Conservation (phyloP, 2,888 invertebrate genomes). For the Vandiemenella viatica region DNA sequence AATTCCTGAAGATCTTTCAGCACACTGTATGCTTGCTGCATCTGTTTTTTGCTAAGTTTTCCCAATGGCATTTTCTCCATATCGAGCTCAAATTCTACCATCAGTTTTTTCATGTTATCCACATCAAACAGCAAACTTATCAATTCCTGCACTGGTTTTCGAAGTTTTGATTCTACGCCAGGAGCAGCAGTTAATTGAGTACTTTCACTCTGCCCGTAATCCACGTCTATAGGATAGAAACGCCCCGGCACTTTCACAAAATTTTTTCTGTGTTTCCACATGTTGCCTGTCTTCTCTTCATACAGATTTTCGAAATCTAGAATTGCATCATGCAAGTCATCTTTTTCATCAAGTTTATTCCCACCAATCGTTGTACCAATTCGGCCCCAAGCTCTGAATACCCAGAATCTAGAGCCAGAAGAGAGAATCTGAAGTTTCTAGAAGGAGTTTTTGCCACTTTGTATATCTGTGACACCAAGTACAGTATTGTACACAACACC, state of each 20-base stretch:
- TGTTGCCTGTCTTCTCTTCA: conserved; percentile 70
- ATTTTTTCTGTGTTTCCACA: conserved; percentile 47
- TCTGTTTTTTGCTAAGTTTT: conserved; percentile 81
- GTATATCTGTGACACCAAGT: conserved; percentile 72
- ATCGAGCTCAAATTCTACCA: conserved; percentile 92
- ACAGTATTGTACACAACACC: conserved; percentile 58
- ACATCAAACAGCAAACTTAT: conserved; percentile 82
- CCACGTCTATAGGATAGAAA: conserved; percentile 79
- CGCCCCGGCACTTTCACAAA: conserved; percentile 57
- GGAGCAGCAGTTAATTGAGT: too few species aligned
- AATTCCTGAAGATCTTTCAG: conserved; percentile 51
- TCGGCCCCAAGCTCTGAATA: conserved; percentile 91
- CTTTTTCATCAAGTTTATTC: conserved; percentile 40
- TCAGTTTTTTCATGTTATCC: conserved; percentile 75
- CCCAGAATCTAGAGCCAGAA: conserved; percentile 45
- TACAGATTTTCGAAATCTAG: conserved; percentile 46
- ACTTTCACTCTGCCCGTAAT: conserved; percentile 62
- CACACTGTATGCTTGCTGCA: conserved; percentile 70
- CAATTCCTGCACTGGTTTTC: conserved; percentile 63
- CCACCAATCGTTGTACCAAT: conserved; percentile 89
- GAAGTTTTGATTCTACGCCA: conserved; percentile 34
- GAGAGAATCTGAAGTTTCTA: conserved; percentile 81
- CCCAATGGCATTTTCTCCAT: conserved; percentile 97
- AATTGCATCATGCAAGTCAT: conserved; percentile 40
- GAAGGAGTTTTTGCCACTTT: conserved; percentile 76